A percentile compares a stretch with the other conserved stretches of the same genome.
Evolutionary conservation across 2,113 vertebrate species (phyloP).

Genomic region (Haplochromis burtoni): DNA sequence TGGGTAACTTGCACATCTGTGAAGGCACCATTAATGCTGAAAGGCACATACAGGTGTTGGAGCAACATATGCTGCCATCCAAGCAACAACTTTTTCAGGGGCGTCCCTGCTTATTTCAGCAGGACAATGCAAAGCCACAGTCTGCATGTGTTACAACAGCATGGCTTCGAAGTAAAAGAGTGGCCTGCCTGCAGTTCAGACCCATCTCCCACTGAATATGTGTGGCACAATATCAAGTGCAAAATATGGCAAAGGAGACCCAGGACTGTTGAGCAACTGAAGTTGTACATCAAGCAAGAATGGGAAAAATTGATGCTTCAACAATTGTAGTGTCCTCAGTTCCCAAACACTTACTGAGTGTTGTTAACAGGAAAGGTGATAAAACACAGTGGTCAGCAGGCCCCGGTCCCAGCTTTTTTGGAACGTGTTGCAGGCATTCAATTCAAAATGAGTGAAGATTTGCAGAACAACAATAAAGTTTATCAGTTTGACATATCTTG

Average conservation of each 20-base stretch:
- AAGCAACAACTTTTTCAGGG: neutral
- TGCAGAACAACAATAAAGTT: neutral
- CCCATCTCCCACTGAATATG: neutral
- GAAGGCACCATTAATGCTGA: neutral
- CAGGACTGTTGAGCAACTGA: neutral
- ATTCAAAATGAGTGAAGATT: neutral
- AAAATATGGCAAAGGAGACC: neutral
- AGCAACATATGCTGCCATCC: neutral
- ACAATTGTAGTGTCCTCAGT: neutral
- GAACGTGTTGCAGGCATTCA: neutral
- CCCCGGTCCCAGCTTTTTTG: neutral
- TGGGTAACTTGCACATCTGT: neutral
- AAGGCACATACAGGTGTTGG: neutral
- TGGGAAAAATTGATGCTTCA: neutral
- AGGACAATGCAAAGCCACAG: neutral
- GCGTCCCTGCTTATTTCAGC: neutral
- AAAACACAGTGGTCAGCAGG: neutral
- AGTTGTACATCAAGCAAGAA: neutral
- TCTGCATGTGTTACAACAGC: neutral
- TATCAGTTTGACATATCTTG: neutral
- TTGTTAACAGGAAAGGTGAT: neutral
- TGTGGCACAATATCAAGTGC: neutral
- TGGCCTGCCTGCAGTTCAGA: neutral
- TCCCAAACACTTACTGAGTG: neutral
- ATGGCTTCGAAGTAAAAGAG: neutral